Conservation (phyloP, 2,888 invertebrate species). For the Dynastes hyllus region DNA sequence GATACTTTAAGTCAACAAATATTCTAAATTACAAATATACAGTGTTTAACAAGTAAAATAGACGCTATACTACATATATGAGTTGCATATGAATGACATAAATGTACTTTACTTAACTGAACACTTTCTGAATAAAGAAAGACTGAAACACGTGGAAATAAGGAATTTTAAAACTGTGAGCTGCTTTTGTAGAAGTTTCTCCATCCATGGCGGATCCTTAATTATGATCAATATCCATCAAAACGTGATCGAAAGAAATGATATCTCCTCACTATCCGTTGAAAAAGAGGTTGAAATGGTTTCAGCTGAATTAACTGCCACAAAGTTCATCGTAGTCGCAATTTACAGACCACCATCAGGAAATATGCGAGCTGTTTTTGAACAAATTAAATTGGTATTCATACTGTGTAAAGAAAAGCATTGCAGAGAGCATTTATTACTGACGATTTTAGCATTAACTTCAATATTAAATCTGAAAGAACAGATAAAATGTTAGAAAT, state of each 20-base stretch:
- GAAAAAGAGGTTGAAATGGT: constrained; percentile 7
- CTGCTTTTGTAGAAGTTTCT: constrained; percentile 3
- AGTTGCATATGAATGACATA: not conserved
- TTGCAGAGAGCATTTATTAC: no score
- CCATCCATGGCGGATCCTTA: constrained; percentile 13
- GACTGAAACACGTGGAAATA: not conserved
- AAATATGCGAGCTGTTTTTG: no score
- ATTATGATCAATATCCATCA: constrained; percentile 1
- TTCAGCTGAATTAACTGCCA: not conserved
- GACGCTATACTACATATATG: not conserved
- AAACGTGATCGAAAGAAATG: not conserved
- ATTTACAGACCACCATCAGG: no score
- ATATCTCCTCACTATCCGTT: not conserved
- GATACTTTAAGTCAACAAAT: not conserved
- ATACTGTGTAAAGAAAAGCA: no score
- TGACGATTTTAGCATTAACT: no score
- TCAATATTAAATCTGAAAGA: no score
- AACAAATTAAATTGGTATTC: no score
- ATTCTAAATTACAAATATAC: constrained; percentile 18
- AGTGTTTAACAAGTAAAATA: constrained; percentile 10
- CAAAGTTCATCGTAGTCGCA: no score
- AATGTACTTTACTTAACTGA: constrained; percentile 12
- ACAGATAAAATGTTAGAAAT: no score
- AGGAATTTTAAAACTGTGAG: not conserved
- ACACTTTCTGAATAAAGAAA: constrained; percentile 17